These are phyloP conservation scores for Apoda limacodes DNA, from an alignment of 2,888 invertebrate species.

Conservation along the genomic window DNA sequence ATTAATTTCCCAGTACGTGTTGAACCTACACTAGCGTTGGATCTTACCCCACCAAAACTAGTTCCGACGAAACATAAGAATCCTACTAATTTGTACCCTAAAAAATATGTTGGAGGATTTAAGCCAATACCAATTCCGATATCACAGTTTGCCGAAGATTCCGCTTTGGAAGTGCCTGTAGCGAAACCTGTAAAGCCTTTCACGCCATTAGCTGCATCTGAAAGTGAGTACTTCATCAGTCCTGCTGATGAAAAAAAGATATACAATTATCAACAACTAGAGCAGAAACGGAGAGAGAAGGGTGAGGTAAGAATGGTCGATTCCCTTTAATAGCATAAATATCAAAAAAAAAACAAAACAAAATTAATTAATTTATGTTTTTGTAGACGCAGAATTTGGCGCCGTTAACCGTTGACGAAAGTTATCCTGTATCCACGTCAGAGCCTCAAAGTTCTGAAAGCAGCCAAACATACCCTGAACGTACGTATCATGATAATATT, in stretches of 20 bases:
- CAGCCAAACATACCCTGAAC: constrained; percentile 43
- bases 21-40: constrained; percentile 37
- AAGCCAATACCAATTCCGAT: constrained; percentile 56
- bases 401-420: constrained; percentile 22
- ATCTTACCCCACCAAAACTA: constrained; percentile 39
- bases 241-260: constrained; percentile 43
- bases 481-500: constrained; percentile 36
- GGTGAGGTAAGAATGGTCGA: constrained; percentile 20
- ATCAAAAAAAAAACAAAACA: too few species aligned
- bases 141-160: constrained; percentile 36
- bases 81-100: constrained; percentile 69
- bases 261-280: constrained; percentile 57
- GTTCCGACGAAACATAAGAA: constrained; percentile 36
- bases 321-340: too few species aligned
- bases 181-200: constrained; percentile 51
- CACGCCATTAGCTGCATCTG: constrained; percentile 36
- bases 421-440: constrained; percentile 26
- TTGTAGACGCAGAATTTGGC: constrained; percentile 27
- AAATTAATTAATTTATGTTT: constrained; percentile 11
- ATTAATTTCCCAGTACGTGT: constrained; percentile 15
- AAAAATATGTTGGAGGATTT: constrained; percentile 65
- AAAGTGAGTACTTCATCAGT: constrained; percentile 29
- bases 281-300: constrained; percentile 57
- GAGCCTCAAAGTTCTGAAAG: constrained; percentile 56
- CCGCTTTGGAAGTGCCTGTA: constrained; percentile 43